A percentile compares a stretch with the other conserved stretches of the same genome.
These are phyloP conservation scores for Lontra canadensis DNA, from an alignment of 2,113 vertebrate genomes.

Conservation along the genomic window DNA sequence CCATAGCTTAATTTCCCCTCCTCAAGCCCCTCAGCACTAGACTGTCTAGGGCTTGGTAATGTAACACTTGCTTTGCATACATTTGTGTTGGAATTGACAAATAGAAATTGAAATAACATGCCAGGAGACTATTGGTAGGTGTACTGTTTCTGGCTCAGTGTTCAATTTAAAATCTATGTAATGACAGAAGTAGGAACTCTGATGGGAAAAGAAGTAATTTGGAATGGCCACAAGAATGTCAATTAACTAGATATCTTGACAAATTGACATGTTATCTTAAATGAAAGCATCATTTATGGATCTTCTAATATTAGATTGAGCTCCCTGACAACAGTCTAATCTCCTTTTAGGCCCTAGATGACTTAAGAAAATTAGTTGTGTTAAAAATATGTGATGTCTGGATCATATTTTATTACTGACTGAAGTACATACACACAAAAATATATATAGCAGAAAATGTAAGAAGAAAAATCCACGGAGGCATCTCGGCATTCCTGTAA, in stretches of 20 bases:
- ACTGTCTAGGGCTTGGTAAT: not conserved
- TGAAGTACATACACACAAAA: conserved; percentile 21
- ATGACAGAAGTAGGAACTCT: conserved; percentile 33
- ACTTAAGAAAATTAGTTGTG: conserved; percentile 48
- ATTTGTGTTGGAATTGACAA: conserved; percentile 49
- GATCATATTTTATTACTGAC: conserved; percentile 58
- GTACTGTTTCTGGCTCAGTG: conserved; percentile 44
- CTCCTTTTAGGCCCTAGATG: conserved; percentile 33
- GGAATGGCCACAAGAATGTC: conserved; percentile 44
- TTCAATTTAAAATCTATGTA: conserved; percentile 41
- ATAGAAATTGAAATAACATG: conserved; percentile 53
- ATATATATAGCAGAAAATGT: conserved; percentile 17
- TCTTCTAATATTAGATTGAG: conserved; percentile 41
- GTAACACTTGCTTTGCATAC: not conserved
- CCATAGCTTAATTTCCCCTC: not conserved
- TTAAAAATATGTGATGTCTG: conserved; percentile 63
- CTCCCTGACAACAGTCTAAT: conserved; percentile 47
- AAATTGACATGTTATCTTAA: conserved; percentile 6
- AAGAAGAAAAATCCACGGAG: conserved; percentile 35
- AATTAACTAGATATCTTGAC: conserved; percentile 53
- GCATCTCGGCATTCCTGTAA: not conserved
- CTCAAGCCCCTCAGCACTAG: not conserved
- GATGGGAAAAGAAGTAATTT: conserved; percentile 47
- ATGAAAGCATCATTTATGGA: conserved; percentile 34
- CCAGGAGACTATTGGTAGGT: conserved; percentile 32